Evolutionary conservation across 2,888 invertebrate genomes (phyloP).

Genomic region (Cephus nigrinus): DNA sequence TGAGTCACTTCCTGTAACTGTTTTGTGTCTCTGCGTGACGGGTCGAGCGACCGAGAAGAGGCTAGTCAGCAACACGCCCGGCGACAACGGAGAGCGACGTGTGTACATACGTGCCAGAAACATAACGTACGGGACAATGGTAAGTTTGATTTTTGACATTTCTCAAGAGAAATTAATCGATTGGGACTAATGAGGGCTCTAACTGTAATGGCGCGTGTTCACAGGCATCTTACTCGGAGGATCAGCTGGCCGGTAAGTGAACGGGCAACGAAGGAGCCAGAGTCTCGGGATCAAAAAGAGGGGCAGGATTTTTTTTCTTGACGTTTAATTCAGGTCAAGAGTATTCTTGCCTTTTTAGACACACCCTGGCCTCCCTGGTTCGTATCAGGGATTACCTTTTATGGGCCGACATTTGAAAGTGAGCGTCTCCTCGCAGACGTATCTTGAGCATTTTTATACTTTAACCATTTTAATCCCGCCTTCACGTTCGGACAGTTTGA

Average conservation of each 20-base stretch:
- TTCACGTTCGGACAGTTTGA: constrained; percentile 13
- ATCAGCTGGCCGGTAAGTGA: constrained; percentile 91
- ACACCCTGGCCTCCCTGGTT: constrained; percentile 40
- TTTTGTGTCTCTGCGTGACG: neutral
- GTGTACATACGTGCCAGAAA: constrained; percentile 9
- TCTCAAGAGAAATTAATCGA: neutral
- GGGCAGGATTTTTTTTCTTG: constrained; percentile 35
- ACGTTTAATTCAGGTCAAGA: constrained; percentile 61
- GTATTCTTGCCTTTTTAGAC: constrained; percentile 61
- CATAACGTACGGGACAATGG: constrained; percentile 14
- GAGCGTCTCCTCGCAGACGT: constrained; percentile 32
- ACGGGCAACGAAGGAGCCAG: constrained; percentile 57
- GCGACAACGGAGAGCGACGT: constrained; percentile 6
- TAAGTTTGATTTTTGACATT: constrained; percentile 11
- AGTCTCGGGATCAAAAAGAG: constrained; percentile 51
- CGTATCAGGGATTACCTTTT: constrained; percentile 53
- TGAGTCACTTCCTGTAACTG: neutral
- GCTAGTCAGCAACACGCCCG: constrained; percentile 13
- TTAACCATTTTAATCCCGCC: constrained; percentile 18
- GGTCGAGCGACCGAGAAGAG: constrained; percentile 4
- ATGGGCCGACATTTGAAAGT: constrained; percentile 53
- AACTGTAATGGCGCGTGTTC: constrained; percentile 42
- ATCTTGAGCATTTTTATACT: constrained; percentile 5
- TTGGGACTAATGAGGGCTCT: neutral
- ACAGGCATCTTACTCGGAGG: constrained; percentile 89